Conservation (phyloP, 2,797 vertebrate species). For the Hephaestus fuliginosus region DNA sequence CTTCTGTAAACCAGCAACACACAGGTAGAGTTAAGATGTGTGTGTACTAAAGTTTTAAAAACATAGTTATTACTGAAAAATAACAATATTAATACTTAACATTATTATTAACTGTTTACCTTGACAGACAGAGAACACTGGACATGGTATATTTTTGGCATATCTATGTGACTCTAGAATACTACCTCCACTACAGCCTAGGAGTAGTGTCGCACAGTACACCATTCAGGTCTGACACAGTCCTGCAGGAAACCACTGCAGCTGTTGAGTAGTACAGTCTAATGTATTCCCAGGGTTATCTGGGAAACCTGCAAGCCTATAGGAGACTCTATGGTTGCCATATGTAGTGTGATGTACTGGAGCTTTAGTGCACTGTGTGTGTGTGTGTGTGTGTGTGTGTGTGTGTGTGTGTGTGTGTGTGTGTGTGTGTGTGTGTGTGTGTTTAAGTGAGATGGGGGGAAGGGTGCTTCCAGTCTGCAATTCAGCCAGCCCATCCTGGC, state of each 20-base stretch:
- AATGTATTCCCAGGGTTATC: slow-evolving; percentile 72
- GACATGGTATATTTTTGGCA: slow-evolving; percentile 2
- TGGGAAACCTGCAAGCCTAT: slow-evolving; percentile 66
- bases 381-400: slow-evolving; percentile 21
- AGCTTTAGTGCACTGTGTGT: slow-evolving; percentile 65
- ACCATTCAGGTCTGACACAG: slow-evolving; percentile 37
- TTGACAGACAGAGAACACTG: no score
- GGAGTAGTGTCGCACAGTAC: slow-evolving; percentile 11
- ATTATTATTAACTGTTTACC: no score
- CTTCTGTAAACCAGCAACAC: no score
- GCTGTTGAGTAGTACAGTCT: slow-evolving; percentile 51
- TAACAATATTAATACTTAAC: no score
- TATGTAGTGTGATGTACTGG: slow-evolving; percentile 74
- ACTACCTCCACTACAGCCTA: background rate
- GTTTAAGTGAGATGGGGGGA: slow-evolving; percentile 62
- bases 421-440: slow-evolving; percentile 1
- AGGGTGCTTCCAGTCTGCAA: slow-evolving; percentile 67
- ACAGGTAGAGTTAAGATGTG: no score
- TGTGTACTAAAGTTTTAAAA: no score
- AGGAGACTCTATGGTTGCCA: slow-evolving; percentile 76
- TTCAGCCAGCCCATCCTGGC: slow-evolving; percentile 77
- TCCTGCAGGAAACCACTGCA: slow-evolving; percentile 53
- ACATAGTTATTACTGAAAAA: no score
- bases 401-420: background rate
- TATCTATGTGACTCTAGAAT: background rate